Evolutionary conservation across 2,888 invertebrate species (phyloP).

Genomic region (Pammene aurita): DNA sequence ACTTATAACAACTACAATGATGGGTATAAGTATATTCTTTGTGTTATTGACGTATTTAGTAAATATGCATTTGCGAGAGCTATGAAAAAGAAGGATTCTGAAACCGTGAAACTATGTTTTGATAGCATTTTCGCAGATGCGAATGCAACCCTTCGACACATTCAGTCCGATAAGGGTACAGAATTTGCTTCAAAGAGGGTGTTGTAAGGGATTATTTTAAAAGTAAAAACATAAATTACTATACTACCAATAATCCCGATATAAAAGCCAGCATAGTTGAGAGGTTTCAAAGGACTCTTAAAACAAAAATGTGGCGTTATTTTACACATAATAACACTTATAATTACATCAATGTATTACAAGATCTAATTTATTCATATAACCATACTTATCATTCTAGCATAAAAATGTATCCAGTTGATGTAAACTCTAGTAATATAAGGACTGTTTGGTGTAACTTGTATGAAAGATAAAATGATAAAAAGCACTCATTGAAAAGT

Average conservation of each 20-base stretch:
- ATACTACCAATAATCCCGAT: slow-evolving; percentile 47
- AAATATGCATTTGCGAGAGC: slow-evolving; percentile 45
- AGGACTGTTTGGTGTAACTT: slow-evolving; percentile 44
- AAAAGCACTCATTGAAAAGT: background rate
- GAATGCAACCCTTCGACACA: slow-evolving; percentile 42
- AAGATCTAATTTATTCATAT: slow-evolving; percentile 27
- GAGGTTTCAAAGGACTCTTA: slow-evolving; percentile 49
- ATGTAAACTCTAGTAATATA: slow-evolving; percentile 46
- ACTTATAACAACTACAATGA: slow-evolving; percentile 44
- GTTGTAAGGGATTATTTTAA: slow-evolving; percentile 42
- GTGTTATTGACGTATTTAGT: slow-evolving; percentile 48
- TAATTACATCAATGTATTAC: slow-evolving; percentile 31
- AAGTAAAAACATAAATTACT: slow-evolving; percentile 44
- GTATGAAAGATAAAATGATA: slow-evolving; percentile 27
- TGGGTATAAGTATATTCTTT: slow-evolving; percentile 45
- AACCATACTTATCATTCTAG: slow-evolving; percentile 47
- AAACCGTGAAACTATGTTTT: slow-evolving; percentile 45
- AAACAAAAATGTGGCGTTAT: slow-evolving; percentile 49
- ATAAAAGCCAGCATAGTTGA: slow-evolving; percentile 36
- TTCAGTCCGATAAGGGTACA: slow-evolving; percentile 46
- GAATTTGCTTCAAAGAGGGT: slow-evolving; percentile 48
- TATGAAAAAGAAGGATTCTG: slow-evolving; percentile 44
- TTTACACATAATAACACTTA: slow-evolving; percentile 38
- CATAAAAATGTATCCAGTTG: slow-evolving; percentile 33
- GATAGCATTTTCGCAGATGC: slow-evolving; percentile 46